Conservation (phyloP, 2,888 invertebrate species). For the Zygaena filipendulae region DNA sequence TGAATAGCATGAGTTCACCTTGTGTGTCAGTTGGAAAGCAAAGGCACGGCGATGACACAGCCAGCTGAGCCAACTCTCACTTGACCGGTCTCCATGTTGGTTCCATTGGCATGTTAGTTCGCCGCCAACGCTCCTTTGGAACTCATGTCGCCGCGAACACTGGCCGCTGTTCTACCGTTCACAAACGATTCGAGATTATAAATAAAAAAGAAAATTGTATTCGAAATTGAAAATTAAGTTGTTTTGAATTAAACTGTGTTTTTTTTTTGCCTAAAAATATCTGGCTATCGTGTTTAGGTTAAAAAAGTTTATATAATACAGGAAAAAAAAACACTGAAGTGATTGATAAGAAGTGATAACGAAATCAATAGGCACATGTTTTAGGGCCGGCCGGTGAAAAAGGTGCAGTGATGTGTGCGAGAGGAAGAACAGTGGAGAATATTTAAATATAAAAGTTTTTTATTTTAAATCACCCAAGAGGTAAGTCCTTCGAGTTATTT, state of each 20-base stretch:
- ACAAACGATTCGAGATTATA: constrained; percentile 26
- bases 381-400: constrained; percentile 18
- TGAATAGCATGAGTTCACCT: no score
- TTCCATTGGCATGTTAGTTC: constrained; percentile 35
- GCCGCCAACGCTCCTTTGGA: constrained; percentile 36
- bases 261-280: no score
- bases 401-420: no score
- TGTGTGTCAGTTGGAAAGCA: constrained; percentile 31
- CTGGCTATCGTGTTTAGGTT: no score
- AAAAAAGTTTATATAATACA: no score
- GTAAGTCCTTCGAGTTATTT: no score
- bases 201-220: constrained; percentile 10
- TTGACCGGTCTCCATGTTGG: constrained; percentile 34
- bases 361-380: constrained; percentile 33
- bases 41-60: constrained; percentile 41
- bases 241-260: constrained; percentile 17
- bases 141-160: constrained; percentile 32
- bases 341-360: constrained; percentile 37
- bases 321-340: no score
- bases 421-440: no score
- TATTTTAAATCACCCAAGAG: no score
- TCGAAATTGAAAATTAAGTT: no score
- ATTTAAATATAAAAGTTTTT: no score
- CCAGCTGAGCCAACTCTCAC: constrained; percentile 40
- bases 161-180: no score